Conservation (phyloP, 2,797 vertebrate species). For the Aplochiton taeniatus region DNA sequence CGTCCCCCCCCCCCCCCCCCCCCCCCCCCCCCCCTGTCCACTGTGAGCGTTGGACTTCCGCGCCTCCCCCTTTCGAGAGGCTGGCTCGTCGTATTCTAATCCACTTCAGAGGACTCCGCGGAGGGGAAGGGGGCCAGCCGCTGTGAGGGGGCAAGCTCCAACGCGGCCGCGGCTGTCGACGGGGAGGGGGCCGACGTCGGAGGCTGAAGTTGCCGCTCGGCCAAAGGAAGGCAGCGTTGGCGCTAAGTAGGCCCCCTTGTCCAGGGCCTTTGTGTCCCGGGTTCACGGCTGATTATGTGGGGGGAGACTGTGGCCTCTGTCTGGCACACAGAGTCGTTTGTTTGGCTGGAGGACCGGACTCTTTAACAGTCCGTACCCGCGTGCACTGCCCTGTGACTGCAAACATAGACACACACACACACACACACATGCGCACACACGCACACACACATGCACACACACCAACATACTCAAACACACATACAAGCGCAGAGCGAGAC, state of each 20-base stretch:
- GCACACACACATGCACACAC: not conserved
- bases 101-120: conserved; percentile 36
- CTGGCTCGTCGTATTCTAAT: conserved; percentile 23
- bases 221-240: conserved; percentile 34
- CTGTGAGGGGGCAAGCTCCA: conserved; percentile 52
- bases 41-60: conserved; percentile 39
- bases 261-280: conserved; percentile 65
- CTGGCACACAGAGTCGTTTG: conserved; percentile 69
- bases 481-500: not conserved
- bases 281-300: conserved; percentile 73
- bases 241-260: conserved; percentile 41
- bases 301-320: conserved; percentile 59
- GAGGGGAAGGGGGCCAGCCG: conserved; percentile 51
- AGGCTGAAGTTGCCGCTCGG: conserved; percentile 63
- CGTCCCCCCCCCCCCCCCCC: too few species aligned
- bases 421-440: not conserved
- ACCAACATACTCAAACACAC: not conserved
- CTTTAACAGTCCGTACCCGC: conserved; percentile 66
- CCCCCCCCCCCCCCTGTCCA: conserved; percentile 34
- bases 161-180: conserved; percentile 55
- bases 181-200: conserved; percentile 46
- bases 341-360: conserved; percentile 49
- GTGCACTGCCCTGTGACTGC: conserved; percentile 30
- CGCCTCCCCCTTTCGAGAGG: conserved; percentile 27
- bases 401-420: not conserved